Base-by-base conservation (phyloP, 2,888 invertebrate genomes). In the Caenorhabditis zanzibari region DNA sequence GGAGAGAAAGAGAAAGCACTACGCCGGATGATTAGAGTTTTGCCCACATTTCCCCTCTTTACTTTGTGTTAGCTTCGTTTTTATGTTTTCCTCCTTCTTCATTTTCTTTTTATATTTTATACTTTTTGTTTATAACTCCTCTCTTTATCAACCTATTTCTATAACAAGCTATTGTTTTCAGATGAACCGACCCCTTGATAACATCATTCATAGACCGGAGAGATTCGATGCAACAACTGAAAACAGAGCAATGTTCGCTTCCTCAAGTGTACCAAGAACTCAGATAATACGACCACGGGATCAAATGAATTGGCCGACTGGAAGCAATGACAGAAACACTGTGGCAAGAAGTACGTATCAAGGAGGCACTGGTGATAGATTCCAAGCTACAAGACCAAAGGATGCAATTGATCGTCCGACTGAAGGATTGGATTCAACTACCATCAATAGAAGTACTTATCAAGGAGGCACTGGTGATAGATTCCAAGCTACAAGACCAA, bases 381-480 rank as follows among this genome's bases (percentile, higher is more conserved):
- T 44, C 44, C 59, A 58, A 26, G 59, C 81, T 12, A 26, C 58
- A 10, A 61, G 81, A 41, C 81, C 81, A 9, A 81, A 81, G n/a
- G 81, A 81, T 69, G 44, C 28, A 16, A 47, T 81, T 19, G 81
- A 81, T 44, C 58, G 61, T 49, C 58, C 73, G 22, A 74, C 19
- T 59, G 81, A 81, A 41, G 52, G 73, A 6, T 32, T 81, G 0
- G 81, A 81, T 24, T 64, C 64, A 0, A 73, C 59, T 22, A 81
- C 81, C 19, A 74, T 81, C 81, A 81, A 81, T n/a, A 12, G 74
- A 44, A 24, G 41, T 6, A 81, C 81, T 22, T 81, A 81, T 68
- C 81, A 81, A 81, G 81, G 81, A 32, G 81, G 81, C 9, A 61
- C 61, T 44, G 81, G 73, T 16, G 81, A 81, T 3, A 58, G 81